Base-by-base conservation (phyloP, 2,888 invertebrate species). In the Drosophila vallismaia region DNA sequence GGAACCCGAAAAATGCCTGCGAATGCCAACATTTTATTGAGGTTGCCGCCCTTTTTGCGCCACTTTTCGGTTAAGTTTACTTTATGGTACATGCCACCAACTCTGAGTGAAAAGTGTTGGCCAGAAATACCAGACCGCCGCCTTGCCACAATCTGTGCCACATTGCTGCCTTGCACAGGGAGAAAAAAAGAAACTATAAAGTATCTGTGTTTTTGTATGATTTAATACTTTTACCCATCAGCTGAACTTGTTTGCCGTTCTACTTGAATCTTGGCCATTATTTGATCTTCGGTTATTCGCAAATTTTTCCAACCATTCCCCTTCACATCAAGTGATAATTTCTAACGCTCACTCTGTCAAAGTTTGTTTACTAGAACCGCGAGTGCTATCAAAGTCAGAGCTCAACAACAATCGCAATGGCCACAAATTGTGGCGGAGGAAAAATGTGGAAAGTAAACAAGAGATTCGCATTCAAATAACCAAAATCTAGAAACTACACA, bases 11-110 rank as follows among this genome's bases (percentile, higher is more conserved):
- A 81, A 87, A 88, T 84, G 88, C 86, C 83, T 88, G 50, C 70
- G 86, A 89, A 85, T 87, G 80, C 88, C 87, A 82, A 85, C 89
- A 89, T 89, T 90, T 85, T 88, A 88, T 85, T 85, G 84, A 86
- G 87, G 88, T 82, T 81, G 86, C 89, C 84, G 89, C 48, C 26
- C 29, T n/a, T 28, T 44, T 24, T 29, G 28, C 29, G 44, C 50
- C 42, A 53, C 26, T 36, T 51, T 68, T 54, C 19, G 70, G 42
- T 45, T 71, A 40, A 40, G 45, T 51, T 71, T 71, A 52, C 54
- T 71, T 54, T 46, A n/a, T n/a, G n/a, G n/a, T n/a, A 46, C 64
- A 71, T 64, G 73, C 73, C 57, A 66, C 26, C 45, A 46, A 49
- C 73, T 4, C 24, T 24, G 52, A 44, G 49, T 28, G 51, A 42